Conservation (phyloP, 2,888 invertebrate genomes). For the Clitarchus hookeri region DNA sequence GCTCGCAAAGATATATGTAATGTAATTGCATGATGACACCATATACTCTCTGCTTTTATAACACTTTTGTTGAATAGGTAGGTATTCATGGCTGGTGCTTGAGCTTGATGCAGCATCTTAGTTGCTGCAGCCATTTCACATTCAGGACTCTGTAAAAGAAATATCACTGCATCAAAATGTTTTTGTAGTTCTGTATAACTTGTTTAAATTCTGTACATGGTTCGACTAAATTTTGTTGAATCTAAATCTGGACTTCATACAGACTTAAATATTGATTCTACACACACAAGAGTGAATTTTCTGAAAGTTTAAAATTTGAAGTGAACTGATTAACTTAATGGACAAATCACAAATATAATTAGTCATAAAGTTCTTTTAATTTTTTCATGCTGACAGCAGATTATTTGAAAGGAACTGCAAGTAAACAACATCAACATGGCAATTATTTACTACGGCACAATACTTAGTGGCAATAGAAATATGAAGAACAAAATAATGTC, state of each 20-base stretch:
- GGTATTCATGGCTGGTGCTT: not conserved
- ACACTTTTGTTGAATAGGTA: not conserved
- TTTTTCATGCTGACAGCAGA: no score
- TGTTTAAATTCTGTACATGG: not conserved
- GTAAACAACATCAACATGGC: no score
- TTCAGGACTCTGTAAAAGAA: not conserved
- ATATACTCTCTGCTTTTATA: not conserved
- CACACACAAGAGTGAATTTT: not conserved
- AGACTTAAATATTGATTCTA: not conserved
- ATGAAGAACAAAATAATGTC: no score
- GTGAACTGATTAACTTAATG: no score
- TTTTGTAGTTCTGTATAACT: not conserved
- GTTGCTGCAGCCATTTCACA: not conserved
- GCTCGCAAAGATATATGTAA: not conserved
- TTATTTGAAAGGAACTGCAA: no score
- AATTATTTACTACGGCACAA: no score
- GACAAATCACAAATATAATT: no score
- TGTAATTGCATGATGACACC: not conserved
- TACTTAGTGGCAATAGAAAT: no score
- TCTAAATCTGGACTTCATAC: not conserved
- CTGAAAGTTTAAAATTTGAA: no score
- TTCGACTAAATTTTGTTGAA: not conserved
- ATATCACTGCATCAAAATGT: no score
- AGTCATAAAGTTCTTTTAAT: no score
- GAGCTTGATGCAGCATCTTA: not conserved